Evolutionary conservation across 1,140 invertebrate genomes (phyloP).

Genomic region (Hermetia illucens): DNA sequence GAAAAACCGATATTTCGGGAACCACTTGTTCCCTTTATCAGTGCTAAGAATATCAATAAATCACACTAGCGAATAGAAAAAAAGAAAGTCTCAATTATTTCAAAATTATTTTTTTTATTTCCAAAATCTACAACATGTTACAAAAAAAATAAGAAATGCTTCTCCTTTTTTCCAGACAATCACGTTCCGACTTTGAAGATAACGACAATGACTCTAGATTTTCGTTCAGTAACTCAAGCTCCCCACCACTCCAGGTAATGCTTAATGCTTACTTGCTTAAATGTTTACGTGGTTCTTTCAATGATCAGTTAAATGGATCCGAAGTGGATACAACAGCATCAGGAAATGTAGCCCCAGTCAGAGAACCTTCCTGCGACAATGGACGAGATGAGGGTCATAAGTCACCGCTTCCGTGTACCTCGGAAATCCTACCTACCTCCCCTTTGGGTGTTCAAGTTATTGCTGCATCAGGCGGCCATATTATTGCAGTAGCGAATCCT

Average conservation of each 20-base stretch:
- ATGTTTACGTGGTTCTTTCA: no score
- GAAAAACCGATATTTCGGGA: no score
- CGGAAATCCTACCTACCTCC: conserved; percentile 3
- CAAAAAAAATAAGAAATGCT: no score
- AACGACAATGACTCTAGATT: conserved; percentile 46
- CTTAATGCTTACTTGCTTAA: no score
- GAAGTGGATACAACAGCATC: not conserved
- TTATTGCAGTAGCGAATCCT: conserved; percentile 76
- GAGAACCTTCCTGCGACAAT: conserved; percentile 1
- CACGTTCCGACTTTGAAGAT: conserved; percentile 29
- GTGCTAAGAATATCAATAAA: no score
- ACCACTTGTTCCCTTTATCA: no score
- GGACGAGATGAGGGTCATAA: conserved; percentile 1
- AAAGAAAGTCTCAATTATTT: no score
- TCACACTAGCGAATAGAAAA: no score
- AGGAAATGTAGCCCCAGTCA: no score
- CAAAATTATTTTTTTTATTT: no score
- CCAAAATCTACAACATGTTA: no score
- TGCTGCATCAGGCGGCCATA: conserved; percentile 67
- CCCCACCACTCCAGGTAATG: conserved; percentile 47
- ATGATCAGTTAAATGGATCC: not conserved
- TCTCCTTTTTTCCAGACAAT: not conserved
- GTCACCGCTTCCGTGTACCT: conserved; percentile 2
- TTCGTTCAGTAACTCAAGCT: conserved; percentile 59
- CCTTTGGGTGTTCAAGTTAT: conserved; percentile 52